Base-by-base conservation (phyloP, 1,140 invertebrate species). In the Procambarus clarkii region DNA sequence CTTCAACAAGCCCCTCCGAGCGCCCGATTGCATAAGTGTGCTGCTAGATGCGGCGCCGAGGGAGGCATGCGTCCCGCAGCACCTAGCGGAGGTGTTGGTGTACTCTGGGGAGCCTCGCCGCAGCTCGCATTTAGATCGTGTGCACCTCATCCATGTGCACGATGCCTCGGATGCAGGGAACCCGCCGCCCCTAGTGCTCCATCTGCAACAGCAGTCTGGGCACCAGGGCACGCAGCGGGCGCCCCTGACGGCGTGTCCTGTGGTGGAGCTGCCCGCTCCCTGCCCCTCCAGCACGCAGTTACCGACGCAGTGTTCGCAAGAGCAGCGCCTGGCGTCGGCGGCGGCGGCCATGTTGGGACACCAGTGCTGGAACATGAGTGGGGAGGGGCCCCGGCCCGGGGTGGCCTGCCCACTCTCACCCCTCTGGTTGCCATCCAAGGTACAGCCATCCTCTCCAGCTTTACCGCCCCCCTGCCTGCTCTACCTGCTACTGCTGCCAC, bases 341-440 rank as follows among this genome's bases (percentile, higher is more conserved):
- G 4, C n/a, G 11, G 5, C 69, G 5, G n/a, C 69, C 5, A 15
- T 18, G 60, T 5, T n/a, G 3, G 45, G 69, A 46, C 60, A 84
- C 45, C 45, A 24, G 48, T 86, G 83, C 46, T 71, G 69, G 83
- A 64, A 74, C 83, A 74, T 86, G 45, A 76, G 69, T 48, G 44
- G 60, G 18, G 83, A 54, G 7, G 83, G 44, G 11, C 83, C 83
- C n/a, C 3, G 50, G 69, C 83, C 83, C 24, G 45, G 71, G 18
- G 2, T 13, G 15, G 11, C 60, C 83, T 86, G 83, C 69, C 45
- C 5, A 4, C 11, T 45, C n/a, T 48, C 21, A 76, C 69, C 13
- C 44, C 46, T 76, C 15, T 86, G 83, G 83, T 46, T 86, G 11
- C 64, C 83, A 48, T 21, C 79, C 79, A 50, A 81, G 79, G 79